Evolutionary conservation across 2,888 invertebrate genomes (phyloP).

Genomic region (Melieria picta): DNA sequence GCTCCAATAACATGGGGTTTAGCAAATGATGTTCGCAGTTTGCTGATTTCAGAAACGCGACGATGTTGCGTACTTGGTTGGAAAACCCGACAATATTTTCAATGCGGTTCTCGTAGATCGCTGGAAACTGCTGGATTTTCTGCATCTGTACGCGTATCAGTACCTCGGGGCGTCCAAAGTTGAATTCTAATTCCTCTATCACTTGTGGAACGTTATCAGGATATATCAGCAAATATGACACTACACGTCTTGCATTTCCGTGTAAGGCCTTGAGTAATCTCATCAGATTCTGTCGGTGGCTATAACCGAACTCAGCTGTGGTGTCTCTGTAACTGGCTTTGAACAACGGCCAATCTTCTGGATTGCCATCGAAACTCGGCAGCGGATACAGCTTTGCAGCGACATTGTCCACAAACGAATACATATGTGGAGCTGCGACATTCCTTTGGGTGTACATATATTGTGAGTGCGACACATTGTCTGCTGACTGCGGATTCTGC

Average conservation of each 20-base stretch:
- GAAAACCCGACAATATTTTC: slow-evolving; percentile 24
- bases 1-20: slow-evolving; percentile 30
- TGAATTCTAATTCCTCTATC: slow-evolving; percentile 31
- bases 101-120: slow-evolving; percentile 21
- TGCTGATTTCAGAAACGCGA: slow-evolving; percentile 29
- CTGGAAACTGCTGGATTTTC: slow-evolving; percentile 26
- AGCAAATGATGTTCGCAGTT: slow-evolving; percentile 28
- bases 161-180: slow-evolving; percentile 32
- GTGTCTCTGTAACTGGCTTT: slow-evolving; percentile 5
- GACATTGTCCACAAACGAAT: slow-evolving; percentile 2
- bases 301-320: background rate
- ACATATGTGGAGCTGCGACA: too few species aligned
- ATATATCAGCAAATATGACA: slow-evolving; percentile 10
- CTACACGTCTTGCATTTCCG: background rate
- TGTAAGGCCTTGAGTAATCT: too few species aligned
- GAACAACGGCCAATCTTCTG: background rate
- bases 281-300: background rate
- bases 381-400: slow-evolving; percentile 11
- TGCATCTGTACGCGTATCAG: slow-evolving; percentile 26
- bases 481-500: too few species aligned
- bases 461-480: too few species aligned
- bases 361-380: background rate
- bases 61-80: slow-evolving; percentile 24
- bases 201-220: slow-evolving; percentile 17
- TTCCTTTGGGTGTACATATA: too few species aligned